These are phyloP conservation scores for Hylyphantes graminicola DNA, from an alignment of 1,140 invertebrate species.

Conservation along the genomic window DNA sequence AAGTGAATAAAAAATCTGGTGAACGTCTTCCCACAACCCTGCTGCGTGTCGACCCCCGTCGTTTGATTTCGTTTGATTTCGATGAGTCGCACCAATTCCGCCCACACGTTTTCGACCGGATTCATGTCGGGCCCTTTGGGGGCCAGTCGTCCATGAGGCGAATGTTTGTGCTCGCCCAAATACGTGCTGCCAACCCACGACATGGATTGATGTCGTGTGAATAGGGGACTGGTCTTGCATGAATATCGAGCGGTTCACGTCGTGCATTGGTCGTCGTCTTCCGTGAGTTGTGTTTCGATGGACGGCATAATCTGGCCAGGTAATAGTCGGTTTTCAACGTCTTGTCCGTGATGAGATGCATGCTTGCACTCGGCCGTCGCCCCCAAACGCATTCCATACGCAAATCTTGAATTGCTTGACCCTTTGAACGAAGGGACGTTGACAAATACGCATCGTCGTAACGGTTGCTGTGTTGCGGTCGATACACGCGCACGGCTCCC, in stretches of 20 bases:
- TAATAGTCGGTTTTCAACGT: not conserved
- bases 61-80: too few species aligned
- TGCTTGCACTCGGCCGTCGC: not conserved
- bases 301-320: not conserved
- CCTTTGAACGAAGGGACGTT: not conserved
- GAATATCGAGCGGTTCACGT: not conserved
- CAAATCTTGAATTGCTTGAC: not conserved
- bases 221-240: slow-evolving; percentile 53
- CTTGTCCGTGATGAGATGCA: not conserved
- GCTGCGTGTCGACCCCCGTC: not conserved
- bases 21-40: slow-evolving; percentile 6
- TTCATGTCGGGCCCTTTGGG: too few species aligned
- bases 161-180: not conserved
- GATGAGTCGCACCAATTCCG: not conserved
- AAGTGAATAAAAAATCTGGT: not conserved
- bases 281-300: too few species aligned
- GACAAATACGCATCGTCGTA: not conserved
- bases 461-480: not conserved
- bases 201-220: too few species aligned
- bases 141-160: slow-evolving; percentile 7
- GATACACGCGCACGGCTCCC: not conserved
- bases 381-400: not conserved
- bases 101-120: too few species aligned
- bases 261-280: too few species aligned
- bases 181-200: too few species aligned